Conservation (phyloP, 2,888 invertebrate genomes). For the Falcaria lacertinaria region DNA sequence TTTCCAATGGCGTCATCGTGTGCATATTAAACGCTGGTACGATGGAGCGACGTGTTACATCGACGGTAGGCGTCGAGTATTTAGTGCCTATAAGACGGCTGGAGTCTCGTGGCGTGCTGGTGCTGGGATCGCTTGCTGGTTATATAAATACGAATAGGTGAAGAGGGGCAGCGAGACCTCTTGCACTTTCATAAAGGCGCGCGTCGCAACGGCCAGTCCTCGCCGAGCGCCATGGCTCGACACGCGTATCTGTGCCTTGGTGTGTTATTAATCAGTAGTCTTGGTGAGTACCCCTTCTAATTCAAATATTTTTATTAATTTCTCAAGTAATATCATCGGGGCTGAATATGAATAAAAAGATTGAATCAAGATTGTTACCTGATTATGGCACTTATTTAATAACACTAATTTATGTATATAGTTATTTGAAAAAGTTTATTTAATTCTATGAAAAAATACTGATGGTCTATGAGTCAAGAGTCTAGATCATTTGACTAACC, state of each 20-base stretch:
- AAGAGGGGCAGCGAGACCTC: conserved; percentile 76
- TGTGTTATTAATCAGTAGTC: conserved; percentile 66
- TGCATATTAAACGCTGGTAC: conserved; percentile 63
- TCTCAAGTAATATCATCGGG: no score
- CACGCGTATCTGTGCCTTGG: conserved; percentile 73
- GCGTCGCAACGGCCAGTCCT: conserved; percentile 66
- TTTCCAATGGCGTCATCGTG: conserved; percentile 38
- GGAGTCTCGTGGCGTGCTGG: conserved; percentile 45
- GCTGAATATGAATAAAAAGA: no score
- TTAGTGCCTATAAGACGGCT: conserved; percentile 55
- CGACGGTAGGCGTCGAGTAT: conserved; percentile 25
- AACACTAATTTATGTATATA: no score
- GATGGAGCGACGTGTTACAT: conserved; percentile 45
- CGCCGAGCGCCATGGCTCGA: conserved; percentile 79
- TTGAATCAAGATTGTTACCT: no score
- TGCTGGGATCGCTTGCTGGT: conserved; percentile 52
- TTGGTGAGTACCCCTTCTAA: conserved; percentile 61
- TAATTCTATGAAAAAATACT: no score
- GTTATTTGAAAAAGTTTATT: no score
- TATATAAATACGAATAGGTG: conserved; percentile 79
- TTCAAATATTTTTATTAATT: conserved; percentile 2
- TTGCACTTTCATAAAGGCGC: conserved; percentile 73
- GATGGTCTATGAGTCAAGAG: no score
- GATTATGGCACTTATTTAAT: no score
- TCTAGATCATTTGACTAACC: no score